Evolutionary conservation across 2,113 vertebrate species (phyloP).

Genomic region (Ailuropoda melanoleuca): DNA sequence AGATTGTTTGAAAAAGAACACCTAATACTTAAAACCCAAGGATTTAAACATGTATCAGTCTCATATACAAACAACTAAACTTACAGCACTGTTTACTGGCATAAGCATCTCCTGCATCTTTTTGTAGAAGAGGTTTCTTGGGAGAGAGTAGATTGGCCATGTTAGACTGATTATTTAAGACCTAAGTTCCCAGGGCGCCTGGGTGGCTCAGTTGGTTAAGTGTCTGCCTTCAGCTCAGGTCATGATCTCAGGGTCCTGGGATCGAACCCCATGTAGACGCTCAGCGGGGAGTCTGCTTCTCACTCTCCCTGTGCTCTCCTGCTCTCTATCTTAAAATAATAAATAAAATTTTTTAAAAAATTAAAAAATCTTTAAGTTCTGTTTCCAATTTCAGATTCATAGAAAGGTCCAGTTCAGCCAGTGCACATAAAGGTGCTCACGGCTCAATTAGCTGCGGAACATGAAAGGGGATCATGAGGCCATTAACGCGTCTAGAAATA

Average conservation of each 20-base stretch:
- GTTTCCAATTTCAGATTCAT: conserved; percentile 51
- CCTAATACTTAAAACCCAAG: not conserved
- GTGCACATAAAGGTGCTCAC: conserved; percentile 30
- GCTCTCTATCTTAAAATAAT: too few relatives aligned
- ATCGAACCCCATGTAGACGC: too few relatives aligned
- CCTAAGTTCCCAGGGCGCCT: not conserved
- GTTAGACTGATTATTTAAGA: conserved; percentile 39
- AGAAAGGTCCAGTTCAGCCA: conserved; percentile 25
- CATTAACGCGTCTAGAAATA: conserved; percentile 70
- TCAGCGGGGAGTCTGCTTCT: too few relatives aligned
- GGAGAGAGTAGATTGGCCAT: conserved; percentile 19
- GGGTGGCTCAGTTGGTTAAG: too few relatives aligned
- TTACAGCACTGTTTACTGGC: not conserved
- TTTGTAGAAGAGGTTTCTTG: not conserved
- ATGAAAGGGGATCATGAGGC: conserved; percentile 58
- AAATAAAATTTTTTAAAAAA: too few relatives aligned
- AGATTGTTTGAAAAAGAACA: not conserved
- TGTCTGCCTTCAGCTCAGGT: too few relatives aligned
- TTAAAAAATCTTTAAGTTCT: conserved; percentile 27
- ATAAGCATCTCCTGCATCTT: not conserved
- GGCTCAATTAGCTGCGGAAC: conserved; percentile 52
- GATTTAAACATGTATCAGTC: not conserved
- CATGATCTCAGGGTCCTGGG: too few relatives aligned
- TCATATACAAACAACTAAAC: not conserved
- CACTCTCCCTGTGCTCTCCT: too few relatives aligned